A percentile compares a stretch with the other conserved stretches of the same genome.
Conservation (phyloP, 2,797 vertebrate genomes). For the Zenarchopterus dispar region DNA sequence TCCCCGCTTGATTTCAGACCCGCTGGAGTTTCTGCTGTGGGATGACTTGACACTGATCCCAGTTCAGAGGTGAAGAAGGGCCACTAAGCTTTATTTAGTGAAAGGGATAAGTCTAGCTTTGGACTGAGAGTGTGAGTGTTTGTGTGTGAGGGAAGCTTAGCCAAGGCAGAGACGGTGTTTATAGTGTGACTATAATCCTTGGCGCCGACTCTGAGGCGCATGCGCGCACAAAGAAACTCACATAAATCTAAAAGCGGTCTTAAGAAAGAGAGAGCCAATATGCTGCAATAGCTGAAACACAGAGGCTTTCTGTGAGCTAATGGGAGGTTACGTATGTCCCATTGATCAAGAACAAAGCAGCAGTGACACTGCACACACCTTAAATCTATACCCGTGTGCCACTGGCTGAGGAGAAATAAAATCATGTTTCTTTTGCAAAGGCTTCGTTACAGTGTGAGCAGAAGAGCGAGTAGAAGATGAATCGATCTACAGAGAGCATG, state of each 20-base stretch:
- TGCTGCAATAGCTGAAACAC: constrained; percentile 30
- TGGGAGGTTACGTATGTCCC: constrained; percentile 2
- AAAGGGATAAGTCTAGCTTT: constrained; percentile 38
- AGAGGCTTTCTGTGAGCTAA: constrained; percentile 31
- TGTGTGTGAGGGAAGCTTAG: constrained; percentile 35
- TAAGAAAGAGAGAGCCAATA: constrained; percentile 22
- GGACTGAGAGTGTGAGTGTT: constrained; percentile 26
- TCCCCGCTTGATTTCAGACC: constrained; percentile 45
- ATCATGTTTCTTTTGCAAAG: too few species aligned
- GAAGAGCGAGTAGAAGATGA: too few species aligned
- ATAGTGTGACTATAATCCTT: constrained; percentile 52
- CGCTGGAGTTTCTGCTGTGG: constrained; percentile 16
- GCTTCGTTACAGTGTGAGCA: too few species aligned
- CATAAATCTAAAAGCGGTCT: constrained; percentile 42
- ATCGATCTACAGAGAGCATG: too few species aligned
- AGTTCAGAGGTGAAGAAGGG: constrained; percentile 53
- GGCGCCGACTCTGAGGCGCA: constrained; percentile 17
- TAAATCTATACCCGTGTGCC: background rate
- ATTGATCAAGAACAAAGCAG: constrained; percentile 5
- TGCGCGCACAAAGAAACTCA: constrained; percentile 18
- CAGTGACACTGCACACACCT: background rate
- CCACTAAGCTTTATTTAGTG: constrained; percentile 22
- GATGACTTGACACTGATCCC: constrained; percentile 40
- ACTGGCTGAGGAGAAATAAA: too few species aligned
- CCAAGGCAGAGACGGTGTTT: constrained; percentile 38